These are phyloP conservation scores for Octodon degus DNA, from an alignment of 2,113 vertebrate genomes.

Conservation along the genomic window DNA sequence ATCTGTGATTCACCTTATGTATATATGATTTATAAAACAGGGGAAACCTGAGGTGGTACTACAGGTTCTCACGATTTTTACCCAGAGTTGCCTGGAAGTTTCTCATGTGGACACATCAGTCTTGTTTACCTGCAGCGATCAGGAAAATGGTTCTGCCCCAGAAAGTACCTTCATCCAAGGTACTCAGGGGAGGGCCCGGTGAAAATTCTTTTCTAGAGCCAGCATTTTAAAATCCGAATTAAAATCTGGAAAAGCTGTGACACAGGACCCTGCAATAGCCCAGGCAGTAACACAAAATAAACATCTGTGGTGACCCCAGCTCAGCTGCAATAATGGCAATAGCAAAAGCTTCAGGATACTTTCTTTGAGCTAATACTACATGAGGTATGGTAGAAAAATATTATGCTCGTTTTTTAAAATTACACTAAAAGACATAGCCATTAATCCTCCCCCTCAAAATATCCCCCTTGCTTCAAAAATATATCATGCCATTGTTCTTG, in stretches of 20 bases:
- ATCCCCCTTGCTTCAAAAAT: neutral
- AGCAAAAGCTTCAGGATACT: neutral
- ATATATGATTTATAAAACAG: neutral
- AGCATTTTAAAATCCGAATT: conserved; percentile 14
- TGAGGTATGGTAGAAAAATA: neutral
- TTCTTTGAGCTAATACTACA: neutral
- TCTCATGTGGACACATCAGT: neutral
- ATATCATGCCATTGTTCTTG: neutral
- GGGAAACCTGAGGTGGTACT: neutral
- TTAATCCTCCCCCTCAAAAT: neutral
- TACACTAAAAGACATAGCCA: neutral
- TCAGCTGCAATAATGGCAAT: neutral
- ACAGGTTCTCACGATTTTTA: neutral
- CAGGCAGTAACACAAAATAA: neutral
- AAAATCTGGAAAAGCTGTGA: neutral
- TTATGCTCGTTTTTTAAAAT: neutral
- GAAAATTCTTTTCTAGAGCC: neutral
- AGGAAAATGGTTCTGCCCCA: neutral
- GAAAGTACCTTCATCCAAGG: neutral
- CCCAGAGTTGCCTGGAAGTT: neutral
- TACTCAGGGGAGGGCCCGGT: neutral
- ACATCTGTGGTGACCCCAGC: neutral
- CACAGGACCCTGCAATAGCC: neutral
- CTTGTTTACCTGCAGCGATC: neutral
- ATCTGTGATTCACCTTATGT: neutral